Base-by-base conservation (phyloP, 30 jellyfish, hydroid and myxozoan genomes). In the Aurelia sp. region DNA sequence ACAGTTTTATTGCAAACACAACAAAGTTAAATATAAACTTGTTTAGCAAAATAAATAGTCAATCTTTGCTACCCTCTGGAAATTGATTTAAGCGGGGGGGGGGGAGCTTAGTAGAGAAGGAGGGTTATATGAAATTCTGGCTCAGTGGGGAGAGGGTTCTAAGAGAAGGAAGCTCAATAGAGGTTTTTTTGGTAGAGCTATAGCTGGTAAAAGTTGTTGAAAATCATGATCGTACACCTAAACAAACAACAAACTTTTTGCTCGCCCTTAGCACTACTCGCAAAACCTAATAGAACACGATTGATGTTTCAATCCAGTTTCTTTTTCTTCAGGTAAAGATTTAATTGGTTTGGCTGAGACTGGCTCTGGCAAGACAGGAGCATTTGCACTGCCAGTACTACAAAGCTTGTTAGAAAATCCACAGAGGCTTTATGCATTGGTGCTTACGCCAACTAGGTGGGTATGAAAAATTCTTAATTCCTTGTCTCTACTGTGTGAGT, bases 311-410 rank as follows among this genome's bases (percentile, higher is more conserved):
- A 19, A 52, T 62, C 61, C 77, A 22, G 21, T 76, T 13, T 20
- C 1, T 38, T 55, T n/a, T 24, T 21, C 47, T 67, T 11, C 83
- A 94, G 99, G 99, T n/a, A 89, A 90, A 52, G 99, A 96, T 59
- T 74, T 96, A 60, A 96, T 96, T 80, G 99, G 96, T 9, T 66
- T 96, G 63, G 99, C 99, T 24, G 99, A 96, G 76, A 96, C 99
- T 13, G 99, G 99, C 30, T 96, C 99, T 8, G 99, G 99, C 12
- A 96, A 96, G 69, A 96, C 99, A 48, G 99, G 98, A 22, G 99
- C 99, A 67, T 96, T 96, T 91, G 99, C 98, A 8, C 31, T 96
- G 60, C 99, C 99, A 3, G 96, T 96, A 11, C 74, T 96, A 17
- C 99, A 96, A 35, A 62, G 97, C 17, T 77, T 96, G 47, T 85